phyloP scores from a whole-genome alignment of 37 sponge, comb jelly and placozoan species.

The Ephydatia muelleri region DNA sequence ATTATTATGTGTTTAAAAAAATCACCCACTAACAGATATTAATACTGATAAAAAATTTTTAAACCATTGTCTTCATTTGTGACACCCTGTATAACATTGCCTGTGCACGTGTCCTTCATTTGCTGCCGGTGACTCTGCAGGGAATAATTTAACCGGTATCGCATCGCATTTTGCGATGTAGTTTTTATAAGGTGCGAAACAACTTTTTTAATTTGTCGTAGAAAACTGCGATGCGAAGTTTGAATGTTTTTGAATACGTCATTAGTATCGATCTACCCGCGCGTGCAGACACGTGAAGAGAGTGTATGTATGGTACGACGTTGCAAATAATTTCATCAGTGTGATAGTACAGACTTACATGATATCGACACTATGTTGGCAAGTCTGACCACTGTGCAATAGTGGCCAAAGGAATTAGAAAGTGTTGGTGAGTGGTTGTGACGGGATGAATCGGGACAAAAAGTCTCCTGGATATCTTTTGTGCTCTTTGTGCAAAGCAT shows the following conservation, averaged over 20 bases:
- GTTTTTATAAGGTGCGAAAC: neutral
- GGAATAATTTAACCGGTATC: neutral
- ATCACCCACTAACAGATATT: too few relatives aligned
- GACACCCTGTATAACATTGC: too few relatives aligned
- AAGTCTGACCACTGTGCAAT: neutral
- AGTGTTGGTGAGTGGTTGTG: conserved; percentile 24
- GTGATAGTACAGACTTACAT: neutral
- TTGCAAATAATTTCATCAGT: neutral
- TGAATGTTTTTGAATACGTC: neutral
- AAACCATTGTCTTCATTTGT: too few relatives aligned
- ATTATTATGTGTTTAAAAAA: too few relatives aligned
- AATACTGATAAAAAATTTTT: too few relatives aligned
- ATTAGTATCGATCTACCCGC: neutral
- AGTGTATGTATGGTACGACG: neutral
- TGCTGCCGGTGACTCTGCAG: too few relatives aligned
- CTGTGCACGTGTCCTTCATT: too few relatives aligned
- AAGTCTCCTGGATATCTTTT: conserved; percentile 36
- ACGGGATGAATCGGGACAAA: conserved; percentile 32
- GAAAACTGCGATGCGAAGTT: neutral
- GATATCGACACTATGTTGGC: neutral
- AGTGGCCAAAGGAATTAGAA: neutral
- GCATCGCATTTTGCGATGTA: neutral
- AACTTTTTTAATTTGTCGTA: neutral
- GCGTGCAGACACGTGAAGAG: neutral
- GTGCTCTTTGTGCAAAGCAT: neutral